Evolutionary conservation across 2,888 invertebrate species (phyloP).

Genomic region (Pasiphila rectangulata): DNA sequence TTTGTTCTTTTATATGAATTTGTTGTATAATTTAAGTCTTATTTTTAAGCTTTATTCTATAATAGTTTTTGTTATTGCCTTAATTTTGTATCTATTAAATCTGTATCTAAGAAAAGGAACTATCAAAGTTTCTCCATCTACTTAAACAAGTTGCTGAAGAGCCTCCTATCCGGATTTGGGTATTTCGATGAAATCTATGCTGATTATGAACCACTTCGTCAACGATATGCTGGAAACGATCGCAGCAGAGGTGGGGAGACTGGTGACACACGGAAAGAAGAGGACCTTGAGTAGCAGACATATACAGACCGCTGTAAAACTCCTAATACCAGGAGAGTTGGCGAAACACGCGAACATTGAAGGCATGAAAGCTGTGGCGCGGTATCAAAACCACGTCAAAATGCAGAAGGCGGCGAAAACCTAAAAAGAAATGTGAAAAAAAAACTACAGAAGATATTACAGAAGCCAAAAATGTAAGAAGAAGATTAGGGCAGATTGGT

Average conservation of each 20-base stretch:
- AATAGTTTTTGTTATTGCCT: too few species aligned
- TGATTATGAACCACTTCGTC: slow-evolving; percentile 88
- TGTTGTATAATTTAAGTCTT: too few species aligned
- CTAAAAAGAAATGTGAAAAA: not conserved
- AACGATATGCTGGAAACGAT: slow-evolving; percentile 88
- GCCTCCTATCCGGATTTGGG: slow-evolving; percentile 81
- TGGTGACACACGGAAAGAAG: slow-evolving; percentile 83
- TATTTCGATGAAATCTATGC: slow-evolving; percentile 85
- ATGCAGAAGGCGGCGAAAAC: too few species aligned
- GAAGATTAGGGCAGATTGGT: too few species aligned
- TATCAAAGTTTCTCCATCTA: slow-evolving; percentile 80
- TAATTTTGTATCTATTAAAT: too few species aligned
- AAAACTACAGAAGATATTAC: not conserved
- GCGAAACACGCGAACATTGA: slow-evolving; percentile 86
- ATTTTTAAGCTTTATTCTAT: too few species aligned
- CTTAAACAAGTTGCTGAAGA: slow-evolving; percentile 83
- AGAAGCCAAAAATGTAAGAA: not conserved
- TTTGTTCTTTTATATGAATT: too few species aligned
- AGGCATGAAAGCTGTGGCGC: slow-evolving; percentile 80
- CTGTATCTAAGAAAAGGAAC: slow-evolving; percentile 78
- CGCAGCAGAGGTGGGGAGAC: slow-evolving; percentile 83
- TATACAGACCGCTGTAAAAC: slow-evolving; percentile 84
- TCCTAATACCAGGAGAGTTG: slow-evolving; percentile 86
- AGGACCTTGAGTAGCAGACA: slow-evolving; percentile 85
- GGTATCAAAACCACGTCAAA: slow-evolving; percentile 50